These are phyloP conservation scores for Dendrocopos noguchii DNA, from an alignment of 2,113 vertebrate genomes.

Conservation along the genomic window DNA sequence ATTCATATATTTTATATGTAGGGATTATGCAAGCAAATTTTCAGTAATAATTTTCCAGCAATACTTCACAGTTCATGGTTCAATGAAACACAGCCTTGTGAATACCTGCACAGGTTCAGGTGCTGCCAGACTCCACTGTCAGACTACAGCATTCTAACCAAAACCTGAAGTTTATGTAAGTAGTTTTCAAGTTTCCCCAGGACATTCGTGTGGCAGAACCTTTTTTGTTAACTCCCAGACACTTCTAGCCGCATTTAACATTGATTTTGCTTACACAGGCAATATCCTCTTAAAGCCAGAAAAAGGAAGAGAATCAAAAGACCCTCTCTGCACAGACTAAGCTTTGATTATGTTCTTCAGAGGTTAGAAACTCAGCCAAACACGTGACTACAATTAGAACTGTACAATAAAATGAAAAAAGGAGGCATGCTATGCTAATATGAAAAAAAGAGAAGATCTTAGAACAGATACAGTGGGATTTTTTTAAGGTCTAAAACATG, in stretches of 20 bases:
- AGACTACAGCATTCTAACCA: background rate
- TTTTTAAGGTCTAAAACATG: background rate
- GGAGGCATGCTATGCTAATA: background rate
- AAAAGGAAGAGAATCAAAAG: constrained; percentile 38
- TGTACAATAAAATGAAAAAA: background rate
- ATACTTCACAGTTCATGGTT: background rate
- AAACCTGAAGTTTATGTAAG: background rate
- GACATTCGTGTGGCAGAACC: background rate
- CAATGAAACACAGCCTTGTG: background rate
- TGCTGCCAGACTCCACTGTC: background rate
- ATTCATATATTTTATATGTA: background rate
- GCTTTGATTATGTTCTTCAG: constrained; percentile 25
- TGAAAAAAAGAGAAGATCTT: background rate
- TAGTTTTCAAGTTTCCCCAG: background rate
- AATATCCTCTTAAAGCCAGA: background rate
- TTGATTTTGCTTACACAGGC: constrained; percentile 15
- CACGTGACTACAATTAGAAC: constrained; percentile 15
- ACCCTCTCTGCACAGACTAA: background rate
- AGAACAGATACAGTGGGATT: background rate
- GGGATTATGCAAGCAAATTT: background rate
- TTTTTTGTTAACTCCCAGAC: background rate
- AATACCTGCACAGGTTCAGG: accelerated
- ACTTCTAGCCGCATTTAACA: background rate
- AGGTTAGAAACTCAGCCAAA: constrained; percentile 9
- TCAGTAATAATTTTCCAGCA: background rate